These are phyloP conservation scores for Cyprinodon variegatus DNA, from an alignment of 2,113 vertebrate genomes.

Conservation along the genomic window DNA sequence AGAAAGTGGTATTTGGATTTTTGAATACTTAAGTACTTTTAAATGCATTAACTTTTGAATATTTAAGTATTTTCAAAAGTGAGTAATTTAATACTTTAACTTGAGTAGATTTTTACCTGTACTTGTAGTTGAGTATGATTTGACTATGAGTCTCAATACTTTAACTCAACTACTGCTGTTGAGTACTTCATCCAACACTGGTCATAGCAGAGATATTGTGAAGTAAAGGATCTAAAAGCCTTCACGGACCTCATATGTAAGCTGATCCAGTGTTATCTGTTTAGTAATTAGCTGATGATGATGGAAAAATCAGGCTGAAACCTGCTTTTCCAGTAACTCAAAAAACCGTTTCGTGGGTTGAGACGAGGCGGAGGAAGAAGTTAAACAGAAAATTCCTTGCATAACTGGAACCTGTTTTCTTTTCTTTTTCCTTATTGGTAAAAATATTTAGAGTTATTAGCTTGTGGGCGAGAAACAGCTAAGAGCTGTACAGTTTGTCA, in stretches of 20 bases:
- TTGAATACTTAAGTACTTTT: too few species aligned
- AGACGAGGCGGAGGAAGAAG: not conserved
- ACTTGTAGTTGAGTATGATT: too few species aligned
- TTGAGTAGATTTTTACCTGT: too few species aligned
- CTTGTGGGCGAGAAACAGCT: not conserved
- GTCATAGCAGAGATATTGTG: not conserved
- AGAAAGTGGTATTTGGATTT: too few species aligned
- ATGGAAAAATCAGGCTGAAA: not conserved
- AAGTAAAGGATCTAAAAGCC: not conserved
- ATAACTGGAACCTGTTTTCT: slow-evolving; percentile 9
- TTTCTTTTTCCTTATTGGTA: slow-evolving; percentile 26
- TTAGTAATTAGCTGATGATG: not conserved
- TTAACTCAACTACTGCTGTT: too few species aligned
- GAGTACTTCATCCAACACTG: too few species aligned
- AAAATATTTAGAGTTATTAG: slow-evolving; percentile 14
- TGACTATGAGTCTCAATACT: too few species aligned
- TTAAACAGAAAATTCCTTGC: slow-evolving; percentile 1
- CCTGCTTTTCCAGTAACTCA: not conserved
- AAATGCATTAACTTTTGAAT: too few species aligned
- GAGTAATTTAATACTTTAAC: too few species aligned
- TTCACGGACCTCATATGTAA: not conserved
- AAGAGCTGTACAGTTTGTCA: slow-evolving; percentile 37
- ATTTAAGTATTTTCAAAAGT: too few species aligned
- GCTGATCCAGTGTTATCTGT: not conserved
- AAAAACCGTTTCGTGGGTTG: not conserved